These are phyloP conservation scores for Chlorops oryzae DNA, from an alignment of 1,140 invertebrate species.

Conservation along the genomic window DNA sequence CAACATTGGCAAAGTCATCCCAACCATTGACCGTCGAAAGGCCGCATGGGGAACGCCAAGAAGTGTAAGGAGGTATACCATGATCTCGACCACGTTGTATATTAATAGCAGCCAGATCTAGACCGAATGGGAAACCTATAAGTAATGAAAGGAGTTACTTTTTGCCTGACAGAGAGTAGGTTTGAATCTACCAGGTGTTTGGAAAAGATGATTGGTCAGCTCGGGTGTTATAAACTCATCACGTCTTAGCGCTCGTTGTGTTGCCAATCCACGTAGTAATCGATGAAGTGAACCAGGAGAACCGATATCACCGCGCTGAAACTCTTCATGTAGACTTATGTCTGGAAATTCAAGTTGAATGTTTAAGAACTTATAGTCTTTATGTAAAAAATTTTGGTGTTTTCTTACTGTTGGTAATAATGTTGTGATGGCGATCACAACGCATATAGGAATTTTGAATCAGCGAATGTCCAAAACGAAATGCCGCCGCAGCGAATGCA, in stretches of 20 bases:
- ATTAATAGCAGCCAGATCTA: constrained; percentile 85
- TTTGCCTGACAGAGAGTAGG: neutral
- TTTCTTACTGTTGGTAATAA: constrained; percentile 60
- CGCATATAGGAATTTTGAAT: constrained; percentile 72
- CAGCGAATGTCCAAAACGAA: constrained; percentile 90
- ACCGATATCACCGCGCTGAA: constrained; percentile 57
- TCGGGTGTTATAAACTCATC: constrained; percentile 78
- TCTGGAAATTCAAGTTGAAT: too few species aligned
- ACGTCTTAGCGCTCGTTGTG: constrained; percentile 69
- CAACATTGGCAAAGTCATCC: constrained; percentile 67
- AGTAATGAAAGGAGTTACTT: neutral
- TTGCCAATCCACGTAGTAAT: constrained; percentile 67
- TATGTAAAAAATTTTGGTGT: neutral
- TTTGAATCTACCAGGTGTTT: constrained; percentile 51
- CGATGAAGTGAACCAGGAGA: constrained; percentile 71
- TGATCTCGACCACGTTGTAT: constrained; percentile 86
- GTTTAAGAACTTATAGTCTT: neutral
- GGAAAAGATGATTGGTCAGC: constrained; percentile 82
- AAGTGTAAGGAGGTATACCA: constrained; percentile 75
- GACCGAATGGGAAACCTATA: constrained; percentile 61
- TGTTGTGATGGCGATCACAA: constrained; percentile 58
- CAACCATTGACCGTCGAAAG: constrained; percentile 65
- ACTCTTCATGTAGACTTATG: constrained; percentile 70
- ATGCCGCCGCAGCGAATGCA: constrained; percentile 91
- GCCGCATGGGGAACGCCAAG: constrained; percentile 76